Conservation (phyloP, 2,113 vertebrate species). For the Clarias macrocephalus region DNA sequence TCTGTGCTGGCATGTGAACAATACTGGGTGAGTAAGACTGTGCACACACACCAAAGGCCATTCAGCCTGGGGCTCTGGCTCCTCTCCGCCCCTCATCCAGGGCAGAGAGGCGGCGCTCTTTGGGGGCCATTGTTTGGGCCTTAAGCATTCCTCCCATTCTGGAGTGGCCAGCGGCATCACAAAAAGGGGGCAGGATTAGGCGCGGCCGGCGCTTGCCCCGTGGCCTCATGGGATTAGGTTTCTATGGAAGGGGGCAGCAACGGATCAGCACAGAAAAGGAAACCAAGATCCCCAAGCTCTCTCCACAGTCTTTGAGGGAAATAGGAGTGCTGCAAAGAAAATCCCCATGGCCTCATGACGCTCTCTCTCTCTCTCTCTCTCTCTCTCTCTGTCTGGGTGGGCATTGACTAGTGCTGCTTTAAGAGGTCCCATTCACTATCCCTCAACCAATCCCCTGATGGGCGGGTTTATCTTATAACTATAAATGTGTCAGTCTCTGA, state of each 20-base stretch:
- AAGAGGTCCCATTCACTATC: constrained; percentile 33
- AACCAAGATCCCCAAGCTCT: constrained; percentile 46
- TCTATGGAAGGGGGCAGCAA: constrained; percentile 56
- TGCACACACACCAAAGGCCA: constrained; percentile 53
- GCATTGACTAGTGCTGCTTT: constrained; percentile 43
- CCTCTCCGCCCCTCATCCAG: constrained; percentile 46
- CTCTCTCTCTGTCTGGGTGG: constrained; percentile 12
- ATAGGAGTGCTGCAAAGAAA: constrained; percentile 46
- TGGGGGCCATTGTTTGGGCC: constrained; percentile 51
- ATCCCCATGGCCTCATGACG: constrained; percentile 51
- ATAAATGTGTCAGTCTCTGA: constrained; percentile 34
- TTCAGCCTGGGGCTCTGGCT: constrained; percentile 47
- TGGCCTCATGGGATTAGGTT: constrained; percentile 56
- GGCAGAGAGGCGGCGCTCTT: constrained; percentile 41
- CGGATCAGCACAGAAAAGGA: constrained; percentile 50
- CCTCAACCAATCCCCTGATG: constrained; percentile 42
- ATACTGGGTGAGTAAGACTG: constrained; percentile 43
- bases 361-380: constrained; percentile 33
- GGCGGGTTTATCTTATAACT: constrained; percentile 47
- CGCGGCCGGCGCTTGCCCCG: constrained; percentile 52
- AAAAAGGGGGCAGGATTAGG: constrained; percentile 56
- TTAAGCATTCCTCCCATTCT: constrained; percentile 55
- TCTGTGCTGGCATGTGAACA: constrained; percentile 59
- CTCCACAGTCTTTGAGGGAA: constrained; percentile 51
- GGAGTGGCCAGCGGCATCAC: constrained; percentile 54